A percentile compares a stretch with the other conserved stretches of the same genome.
These are phyloP conservation scores for Telmatherina bonti DNA, from an alignment of 2,797 vertebrate species.

Conservation along the genomic window DNA sequence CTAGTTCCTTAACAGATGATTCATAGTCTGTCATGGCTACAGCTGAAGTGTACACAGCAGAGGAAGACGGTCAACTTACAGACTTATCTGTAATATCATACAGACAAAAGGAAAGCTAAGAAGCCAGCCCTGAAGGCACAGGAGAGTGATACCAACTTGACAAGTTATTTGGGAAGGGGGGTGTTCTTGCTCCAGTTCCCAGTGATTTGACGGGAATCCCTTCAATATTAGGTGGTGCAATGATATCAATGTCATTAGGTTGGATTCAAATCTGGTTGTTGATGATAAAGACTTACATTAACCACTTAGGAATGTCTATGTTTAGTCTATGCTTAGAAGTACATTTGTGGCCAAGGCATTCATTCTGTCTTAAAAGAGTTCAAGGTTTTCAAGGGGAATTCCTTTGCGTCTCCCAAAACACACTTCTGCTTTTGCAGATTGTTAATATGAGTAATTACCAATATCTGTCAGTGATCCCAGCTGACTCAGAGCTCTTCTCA, in stretches of 20 bases:
- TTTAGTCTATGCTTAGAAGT: constrained; percentile 43
- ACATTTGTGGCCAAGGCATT: constrained; percentile 11
- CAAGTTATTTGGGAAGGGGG: constrained; percentile 33
- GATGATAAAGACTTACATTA: too few species aligned
- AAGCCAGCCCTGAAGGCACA: constrained; percentile 61
- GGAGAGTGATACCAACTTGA: constrained; percentile 55
- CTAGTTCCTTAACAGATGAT: constrained; percentile 76
- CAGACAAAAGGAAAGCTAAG: constrained; percentile 79
- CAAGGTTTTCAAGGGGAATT: constrained; percentile 1
- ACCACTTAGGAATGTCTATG: constrained; percentile 54
- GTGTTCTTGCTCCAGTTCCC: not conserved
- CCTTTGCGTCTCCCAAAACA: not conserved
- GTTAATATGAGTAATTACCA: not conserved
- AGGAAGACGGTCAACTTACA: constrained; percentile 76
- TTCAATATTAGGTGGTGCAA: constrained; percentile 68
- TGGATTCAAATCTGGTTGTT: constrained; percentile 62
- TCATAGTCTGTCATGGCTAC: constrained; percentile 70
- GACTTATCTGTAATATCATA: constrained; percentile 63
- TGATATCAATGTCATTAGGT: constrained; percentile 59
- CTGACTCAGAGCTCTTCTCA: not conserved
- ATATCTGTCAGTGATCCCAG: not conserved
- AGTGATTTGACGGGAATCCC: constrained; percentile 58
- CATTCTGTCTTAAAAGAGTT: constrained; percentile 16
- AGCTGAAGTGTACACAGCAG: constrained; percentile 69
- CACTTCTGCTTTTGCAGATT: not conserved